Base-by-base conservation (phyloP, 1,140 invertebrate genomes). In the Marisa cornuarietis region DNA sequence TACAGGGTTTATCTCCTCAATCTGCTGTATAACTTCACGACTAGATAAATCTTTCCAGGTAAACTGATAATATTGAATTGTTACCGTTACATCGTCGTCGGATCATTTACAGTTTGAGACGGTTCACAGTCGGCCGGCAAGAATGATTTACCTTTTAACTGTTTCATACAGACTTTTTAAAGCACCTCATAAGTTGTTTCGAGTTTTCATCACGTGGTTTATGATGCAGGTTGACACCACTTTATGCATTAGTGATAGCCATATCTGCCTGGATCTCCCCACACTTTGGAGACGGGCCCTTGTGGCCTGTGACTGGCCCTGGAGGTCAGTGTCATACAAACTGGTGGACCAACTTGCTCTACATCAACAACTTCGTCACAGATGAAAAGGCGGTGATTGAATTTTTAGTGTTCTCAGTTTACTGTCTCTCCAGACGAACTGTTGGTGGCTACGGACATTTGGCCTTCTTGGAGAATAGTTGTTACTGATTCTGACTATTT, bases 281-380 rank as follows among this genome's bases (percentile, higher is more conserved):
- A 66, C 93, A 95, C 79, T 82, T 94, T 4, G 94, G 93, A 6
- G 87, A 91, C 9, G 95, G 95, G 3, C 95, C 95, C 10, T 92
- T 94, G 84, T 95, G 95, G 95, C 82, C 80, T 2, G 52, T 68
- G 9, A 10, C 78, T 61, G 83, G 82, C 18, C 87, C 88, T 22
- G 75, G 71, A 24, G 81, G 52, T 11, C 84, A 83, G 16, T 96
- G 95, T 85, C 86, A 91, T 80, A 90, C 92, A 13, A 94, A 94
- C 24, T 96, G 96, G 96, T 97, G 96, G 96, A 92, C 94, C 0
- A 96, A 96, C 87, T 89, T 96, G 22, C 90, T 96, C 1, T 96
- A 96, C 86, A 92, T 96, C n/a, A 96, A 96, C 87, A 97, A 96
- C 88, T 95, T 96, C 80, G 92, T 95, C 4, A 91, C 93, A 62